Evolutionary conservation across 2,797 vertebrate genomes (phyloP), one percentile per base, ranked within the genome.

Genomic region (Anisognathus igniventris): DNA sequence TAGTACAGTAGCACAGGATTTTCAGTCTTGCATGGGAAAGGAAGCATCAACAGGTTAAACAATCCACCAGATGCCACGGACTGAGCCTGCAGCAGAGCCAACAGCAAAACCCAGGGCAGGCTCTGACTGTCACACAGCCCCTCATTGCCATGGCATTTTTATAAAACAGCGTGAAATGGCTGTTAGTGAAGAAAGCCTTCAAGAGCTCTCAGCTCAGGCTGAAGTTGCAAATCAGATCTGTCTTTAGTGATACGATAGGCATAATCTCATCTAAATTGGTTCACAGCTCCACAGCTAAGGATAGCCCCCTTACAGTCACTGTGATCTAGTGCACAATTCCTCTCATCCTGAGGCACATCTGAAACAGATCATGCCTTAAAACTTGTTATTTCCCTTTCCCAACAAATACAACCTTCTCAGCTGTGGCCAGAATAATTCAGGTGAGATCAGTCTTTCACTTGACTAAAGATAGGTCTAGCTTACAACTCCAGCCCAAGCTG

Each of bases 351-450:
- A 90, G 51, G 35, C 42, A 72, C 33, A 45, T 13, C 27, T 68
- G 33, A 85, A 92, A 72, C 10, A 50, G 39, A 27, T 15, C 20
- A 19, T 11, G 1, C n/a, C 62, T 56, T 51, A 65, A 44, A 81
- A 75, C 14, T 65, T 0, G 0, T 30, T 50, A 2, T 54, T 87
- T 84, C 21, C 30, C 8, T 21, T 21, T 5, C 31, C 22, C 12
- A 31, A 31, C 56, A 62, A 73, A 28, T 16, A 56, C 24, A 73
- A 60, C 23, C 22, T 81, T 78, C 77, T 47, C n/a, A 75, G 37
- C 25, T 79, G 42, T 19, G 53, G 47, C 42, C 39, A 72, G 28
- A 60, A 16, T 12, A 33, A 5, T 39, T 64, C 37, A 56, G 25
- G 65, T 11, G 14, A 80, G 37, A 39, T 30, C 27, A 50, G 9